These are phyloP conservation scores for Dendrocincla fuliginosa DNA, from an alignment of 2,797 vertebrate species.

Conservation along the genomic window DNA sequence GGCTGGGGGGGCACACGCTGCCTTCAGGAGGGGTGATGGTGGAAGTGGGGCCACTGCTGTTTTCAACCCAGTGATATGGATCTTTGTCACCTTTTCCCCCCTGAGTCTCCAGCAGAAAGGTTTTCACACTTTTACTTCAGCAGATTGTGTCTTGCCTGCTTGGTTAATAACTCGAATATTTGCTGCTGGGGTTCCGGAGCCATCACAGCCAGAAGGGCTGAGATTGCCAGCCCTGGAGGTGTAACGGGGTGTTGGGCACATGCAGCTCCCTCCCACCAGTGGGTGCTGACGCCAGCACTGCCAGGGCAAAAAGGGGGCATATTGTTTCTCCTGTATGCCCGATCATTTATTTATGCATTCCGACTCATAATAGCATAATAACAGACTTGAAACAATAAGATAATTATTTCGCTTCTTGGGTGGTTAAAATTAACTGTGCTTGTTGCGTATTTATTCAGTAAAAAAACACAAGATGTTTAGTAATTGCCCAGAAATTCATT, in stretches of 20 bases:
- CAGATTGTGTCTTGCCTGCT: not conserved
- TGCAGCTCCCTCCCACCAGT: not conserved
- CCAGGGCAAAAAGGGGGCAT: not conserved
- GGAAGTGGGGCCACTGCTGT: not conserved
- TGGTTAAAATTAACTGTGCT: constrained; percentile 56
- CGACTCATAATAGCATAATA: constrained; percentile 19
- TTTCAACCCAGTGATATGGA: too few relatives aligned
- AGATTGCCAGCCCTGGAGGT: not conserved
- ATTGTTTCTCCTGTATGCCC: not conserved
- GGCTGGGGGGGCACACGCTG: accelerated
- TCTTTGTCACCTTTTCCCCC: not conserved
- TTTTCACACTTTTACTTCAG: not conserved
- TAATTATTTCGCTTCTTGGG: constrained; percentile 45
- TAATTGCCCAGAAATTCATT: constrained; percentile 55
- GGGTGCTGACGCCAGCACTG: not conserved
- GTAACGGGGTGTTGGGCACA: accelerated
- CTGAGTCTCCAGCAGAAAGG: not conserved
- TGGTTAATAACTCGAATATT: not conserved
- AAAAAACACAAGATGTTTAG: constrained; percentile 19
- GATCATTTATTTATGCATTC: constrained; percentile 49
- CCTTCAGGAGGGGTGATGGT: not conserved
- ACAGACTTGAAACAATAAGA: constrained; percentile 39
- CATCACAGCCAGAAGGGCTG: not conserved
- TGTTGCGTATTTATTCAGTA: not conserved
- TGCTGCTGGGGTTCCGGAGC: not conserved